Evolutionary conservation across 2,113 vertebrate species (phyloP).

Genomic region (Ochotona princeps): DNA sequence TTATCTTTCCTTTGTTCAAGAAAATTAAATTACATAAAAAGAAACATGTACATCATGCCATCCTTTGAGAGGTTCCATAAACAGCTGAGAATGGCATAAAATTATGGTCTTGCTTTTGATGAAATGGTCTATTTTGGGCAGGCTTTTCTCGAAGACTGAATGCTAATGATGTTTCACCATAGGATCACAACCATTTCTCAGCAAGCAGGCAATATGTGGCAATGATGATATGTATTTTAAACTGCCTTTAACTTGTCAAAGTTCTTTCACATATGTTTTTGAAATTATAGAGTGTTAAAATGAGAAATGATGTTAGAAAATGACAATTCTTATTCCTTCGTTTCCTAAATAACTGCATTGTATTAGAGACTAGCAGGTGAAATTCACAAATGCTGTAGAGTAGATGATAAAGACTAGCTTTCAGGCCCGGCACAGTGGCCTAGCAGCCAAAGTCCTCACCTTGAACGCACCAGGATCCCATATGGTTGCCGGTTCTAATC

Average conservation of each 20-base stretch:
- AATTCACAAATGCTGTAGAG: not conserved
- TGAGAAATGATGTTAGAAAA: constrained; percentile 17
- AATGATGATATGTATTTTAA: constrained; percentile 62
- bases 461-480: too few species aligned
- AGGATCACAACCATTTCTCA: constrained; percentile 59
- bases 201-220: constrained; percentile 56
- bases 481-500: too few species aligned
- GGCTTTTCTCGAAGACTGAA: constrained; percentile 49
- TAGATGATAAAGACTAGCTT: not conserved
- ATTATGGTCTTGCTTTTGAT: constrained; percentile 16
- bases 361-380: not conserved
- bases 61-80: constrained; percentile 17
- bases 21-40: constrained; percentile 39
- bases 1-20: constrained; percentile 27
- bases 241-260: constrained; percentile 52
- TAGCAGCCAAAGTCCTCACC: too few species aligned
- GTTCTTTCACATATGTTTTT: constrained; percentile 57
- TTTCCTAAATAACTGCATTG: constrained; percentile 40
- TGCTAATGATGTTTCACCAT: constrained; percentile 51
- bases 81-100: constrained; percentile 43
- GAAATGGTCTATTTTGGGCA: constrained; percentile 44
- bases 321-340: not conserved
- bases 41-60: not conserved
- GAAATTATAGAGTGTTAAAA: constrained; percentile 52
- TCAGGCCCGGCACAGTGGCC: too few species aligned